Evolutionary conservation across 1,140 invertebrate species (phyloP).

Genomic region (Sarcophaga bullata): DNA sequence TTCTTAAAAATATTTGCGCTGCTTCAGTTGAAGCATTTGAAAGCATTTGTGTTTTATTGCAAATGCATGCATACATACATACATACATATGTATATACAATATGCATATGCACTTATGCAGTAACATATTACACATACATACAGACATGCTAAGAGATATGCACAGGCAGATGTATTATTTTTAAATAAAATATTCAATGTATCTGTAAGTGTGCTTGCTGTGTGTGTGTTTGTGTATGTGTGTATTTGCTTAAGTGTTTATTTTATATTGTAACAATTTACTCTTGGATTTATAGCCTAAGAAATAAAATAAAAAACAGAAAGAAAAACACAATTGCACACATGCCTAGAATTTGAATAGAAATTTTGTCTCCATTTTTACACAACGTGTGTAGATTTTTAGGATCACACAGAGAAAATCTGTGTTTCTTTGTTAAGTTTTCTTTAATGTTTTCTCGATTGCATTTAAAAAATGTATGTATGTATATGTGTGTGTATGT

Average conservation of each 20-base stretch:
- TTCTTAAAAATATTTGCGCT: too few relatives aligned
- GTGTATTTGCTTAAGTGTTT: neutral
- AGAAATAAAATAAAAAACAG: neutral
- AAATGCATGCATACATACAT: too few relatives aligned
- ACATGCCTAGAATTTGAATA: neutral
- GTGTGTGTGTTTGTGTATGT: neutral
- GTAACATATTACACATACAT: too few relatives aligned
- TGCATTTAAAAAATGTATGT: neutral
- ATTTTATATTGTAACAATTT: constrained; percentile 24
- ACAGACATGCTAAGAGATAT: too few relatives aligned
- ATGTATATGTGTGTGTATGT: neutral
- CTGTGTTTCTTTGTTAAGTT: neutral
- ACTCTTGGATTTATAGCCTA: constrained; percentile 10
- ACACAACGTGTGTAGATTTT: neutral
- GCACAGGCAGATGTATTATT: too few relatives aligned
- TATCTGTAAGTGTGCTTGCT: neutral
- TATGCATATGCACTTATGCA: too few relatives aligned
- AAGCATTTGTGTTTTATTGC: too few relatives aligned
- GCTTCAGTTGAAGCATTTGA: too few relatives aligned
- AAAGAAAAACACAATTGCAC: too few relatives aligned
- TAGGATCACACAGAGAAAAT: neutral
- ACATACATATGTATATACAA: too few relatives aligned
- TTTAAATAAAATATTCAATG: neutral
- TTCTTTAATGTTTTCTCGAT: neutral
- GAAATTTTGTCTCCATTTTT: constrained; percentile 8